A percentile compares a stretch with the other conserved stretches of the same genome.
Conservation (phyloP, 2,888 invertebrate species). For the Amitus sp. region DNA sequence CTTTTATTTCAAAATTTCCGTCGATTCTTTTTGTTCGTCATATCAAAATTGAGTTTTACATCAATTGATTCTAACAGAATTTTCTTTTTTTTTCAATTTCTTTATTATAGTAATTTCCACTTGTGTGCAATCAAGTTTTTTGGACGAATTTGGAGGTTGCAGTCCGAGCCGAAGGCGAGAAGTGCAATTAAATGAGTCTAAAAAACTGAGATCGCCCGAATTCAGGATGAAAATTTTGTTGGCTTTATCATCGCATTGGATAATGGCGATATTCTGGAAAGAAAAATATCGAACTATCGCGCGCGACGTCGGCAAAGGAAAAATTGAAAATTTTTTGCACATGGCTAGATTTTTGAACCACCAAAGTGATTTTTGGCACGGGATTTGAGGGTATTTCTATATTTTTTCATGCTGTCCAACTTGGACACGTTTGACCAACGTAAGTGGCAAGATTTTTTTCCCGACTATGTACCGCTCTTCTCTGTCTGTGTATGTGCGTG, state of each 20-base stretch:
- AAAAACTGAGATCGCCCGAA: too few relatives aligned
- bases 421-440: conserved; percentile 60
- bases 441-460: conserved; percentile 60
- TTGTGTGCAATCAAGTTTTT: too few relatives aligned
- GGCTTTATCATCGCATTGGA: background rate
- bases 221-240: conserved; percentile 1
- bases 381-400: conserved; percentile 61
- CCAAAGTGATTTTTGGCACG: conserved; percentile 54
- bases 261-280: too few relatives aligned
- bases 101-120: too few relatives aligned
- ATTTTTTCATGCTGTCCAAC: conserved; percentile 62
- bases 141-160: too few relatives aligned
- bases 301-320: conserved; percentile 12
- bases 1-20: too few relatives aligned
- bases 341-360: conserved; percentile 50
- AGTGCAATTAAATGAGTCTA: too few relatives aligned
- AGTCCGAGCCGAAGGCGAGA: too few relatives aligned
- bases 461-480: conserved; percentile 48
- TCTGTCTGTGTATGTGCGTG: conserved; percentile 36
- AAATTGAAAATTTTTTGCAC: conserved; percentile 42
- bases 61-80: too few relatives aligned
- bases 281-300: background rate
- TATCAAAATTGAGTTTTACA: too few relatives aligned
- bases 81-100: too few relatives aligned
- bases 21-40: too few relatives aligned